Base-by-base conservation (phyloP, 1,140 invertebrate species). In the Lamellibrachia luymesi region DNA sequence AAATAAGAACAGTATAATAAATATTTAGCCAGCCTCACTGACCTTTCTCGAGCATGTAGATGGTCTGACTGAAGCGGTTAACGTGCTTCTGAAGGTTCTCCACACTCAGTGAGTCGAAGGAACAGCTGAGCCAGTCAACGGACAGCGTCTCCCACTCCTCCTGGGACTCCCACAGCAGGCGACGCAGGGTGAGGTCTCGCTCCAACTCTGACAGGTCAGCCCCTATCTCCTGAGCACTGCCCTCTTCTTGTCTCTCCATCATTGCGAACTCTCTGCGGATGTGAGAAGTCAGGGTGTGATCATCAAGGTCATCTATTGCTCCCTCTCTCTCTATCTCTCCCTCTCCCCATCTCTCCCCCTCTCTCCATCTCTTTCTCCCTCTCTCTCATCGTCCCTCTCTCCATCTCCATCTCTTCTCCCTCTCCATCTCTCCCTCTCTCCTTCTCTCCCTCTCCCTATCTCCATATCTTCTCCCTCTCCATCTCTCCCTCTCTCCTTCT, bases 11-110 rank as follows among this genome's bases (percentile, higher is more conserved):
- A 38, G 38, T 38, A 38, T 38, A 38, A 38, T 38, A 38, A 38
- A 38, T 38, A 38, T 38, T 13, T 91, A 51, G 27, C 4, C 2
- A 13, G 10, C 7, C 25, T 22, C 51, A 51, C 4, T 93, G 91
- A 96, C 96, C 96, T 96, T 96, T 96, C 93, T 96, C 96, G 49
- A 96, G 93, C 95, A 96, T 95, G 92, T 95, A 96, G 2, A 96
- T 95, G 50, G 96, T 96, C 94, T 96, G 96, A 52, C 95, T 96
- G 93, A 96, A 96, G 93, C 95, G 94, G 93, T 95, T 96, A 25
- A 96, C 96, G 94, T 95, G 95, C 94, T 96, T 96, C 95, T 96
- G 96, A 27, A 96, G 93, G 17, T 93, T 94, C 92, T 96, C 96
- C 10, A 96, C 96, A 94, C 95, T 94, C 27, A 96, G 93, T n/a